A percentile compares a stretch with the other conserved stretches of the same genome.
phyloP scores from a whole-genome alignment of 2,888 invertebrate species.

The Thymelicus lineola region DNA sequence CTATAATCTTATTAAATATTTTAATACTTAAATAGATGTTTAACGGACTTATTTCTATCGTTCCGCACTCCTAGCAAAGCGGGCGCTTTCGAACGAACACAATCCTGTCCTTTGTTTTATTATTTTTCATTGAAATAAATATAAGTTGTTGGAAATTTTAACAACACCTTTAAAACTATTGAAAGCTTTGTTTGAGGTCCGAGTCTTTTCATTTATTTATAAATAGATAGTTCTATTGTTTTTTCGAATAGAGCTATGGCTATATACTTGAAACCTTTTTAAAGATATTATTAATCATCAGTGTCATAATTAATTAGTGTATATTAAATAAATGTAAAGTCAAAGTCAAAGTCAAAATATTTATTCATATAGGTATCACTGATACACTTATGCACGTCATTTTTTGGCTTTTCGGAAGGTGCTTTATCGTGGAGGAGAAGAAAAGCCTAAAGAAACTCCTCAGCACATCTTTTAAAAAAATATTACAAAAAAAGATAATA shows the following conservation, averaged over 20 bases:
- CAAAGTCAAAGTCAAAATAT: no score
- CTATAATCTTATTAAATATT: not conserved
- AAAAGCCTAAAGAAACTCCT: no score
- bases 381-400: no score
- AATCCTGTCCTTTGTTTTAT: slow-evolving; percentile 47
- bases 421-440: no score
- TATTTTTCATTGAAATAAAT: slow-evolving; percentile 60
- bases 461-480: no score
- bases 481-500: no score
- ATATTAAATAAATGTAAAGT: no score
- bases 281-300: no score
- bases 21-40: not conserved
- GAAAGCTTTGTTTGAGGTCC: slow-evolving; percentile 55
- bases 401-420: no score
- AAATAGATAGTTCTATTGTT: slow-evolving; percentile 49
- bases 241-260: slow-evolving; percentile 37
- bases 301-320: no score
- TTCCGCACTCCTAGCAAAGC: not conserved
- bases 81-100: slow-evolving; percentile 40
- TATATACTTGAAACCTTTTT: no score
- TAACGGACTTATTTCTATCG: not conserved
- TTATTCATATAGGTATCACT: no score
- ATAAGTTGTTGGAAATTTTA: slow-evolving; percentile 54
- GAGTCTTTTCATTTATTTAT: slow-evolving; percentile 38
- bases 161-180: slow-evolving; percentile 59